Evolutionary conservation across 2,113 vertebrate species (phyloP), one percentile per base, ranked within the genome.

Genomic region (Lynx canadensis): DNA sequence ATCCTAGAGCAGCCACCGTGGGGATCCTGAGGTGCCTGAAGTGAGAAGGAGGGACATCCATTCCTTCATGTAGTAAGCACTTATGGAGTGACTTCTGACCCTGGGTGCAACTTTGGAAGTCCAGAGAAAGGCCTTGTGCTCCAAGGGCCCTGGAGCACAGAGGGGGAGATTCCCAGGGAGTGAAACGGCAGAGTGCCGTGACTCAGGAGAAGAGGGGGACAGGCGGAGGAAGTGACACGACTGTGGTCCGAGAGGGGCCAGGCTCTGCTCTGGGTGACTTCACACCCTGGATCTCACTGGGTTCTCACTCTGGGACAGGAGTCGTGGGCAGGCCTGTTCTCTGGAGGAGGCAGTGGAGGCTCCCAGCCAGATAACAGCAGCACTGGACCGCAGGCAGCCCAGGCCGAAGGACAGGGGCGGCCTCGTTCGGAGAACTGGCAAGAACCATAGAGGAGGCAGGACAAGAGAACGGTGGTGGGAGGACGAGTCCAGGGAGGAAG

Each of bases 191-290:
- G 9, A 2, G 14, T 1, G 45, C 90, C 31, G n/a, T 33, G 48
- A 55, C 4, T 25, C 14, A 1, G 41, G 36, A 48, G 55, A 33
- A 31, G 63, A 15, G 12, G 65, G 29, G 31, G 57, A 13, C 65
- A 45, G 33, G 9, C 0, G 4, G 55, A 74, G 29, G 71, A 25
- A 25, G 63, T 3, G 9, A 29, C 9, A 1, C 0, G 11, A 0
- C 29, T 11, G 48, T 0, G 4, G 19, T 31, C 3, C 0, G 0
- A 63, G 84, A 83, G 38, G 23, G 29, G 27, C 74, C 8, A 0
- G 60, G 33, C 10, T 2, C 25, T 1, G 33, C 5, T 3, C 84
- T 33, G 31, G 50, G 25, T 13, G 45, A 12, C 71, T 23, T 48
- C 33, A n/a, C 7, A 3, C 9, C 7, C n/a, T 0, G 10, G 33